Base-by-base conservation (phyloP, 2,113 vertebrate species). In the Eulemur rufifrons region DNA sequence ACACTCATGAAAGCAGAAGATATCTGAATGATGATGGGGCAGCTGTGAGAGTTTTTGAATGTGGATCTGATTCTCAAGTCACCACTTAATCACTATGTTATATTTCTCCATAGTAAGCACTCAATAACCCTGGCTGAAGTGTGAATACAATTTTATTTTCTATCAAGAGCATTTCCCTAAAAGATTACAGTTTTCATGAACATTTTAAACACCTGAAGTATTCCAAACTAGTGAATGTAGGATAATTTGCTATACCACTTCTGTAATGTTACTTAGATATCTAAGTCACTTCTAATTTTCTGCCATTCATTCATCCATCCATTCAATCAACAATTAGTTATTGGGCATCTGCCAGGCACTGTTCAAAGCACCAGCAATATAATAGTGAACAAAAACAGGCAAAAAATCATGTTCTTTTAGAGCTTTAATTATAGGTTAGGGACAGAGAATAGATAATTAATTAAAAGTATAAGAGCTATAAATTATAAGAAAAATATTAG, bases 231-330 rank as follows among this genome's bases (percentile, higher is more conserved):
- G 32, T 45, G 39, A 92, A 76, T 59, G 34, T 23, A 78, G 52
- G 27, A 91, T 21, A 61, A 82, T 50, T 50, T 84, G 83, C 47
- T 68, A 37, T 66, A 66, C 4, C 18, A 45, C 64, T 73, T 81
- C 29, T 91, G 4, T 47, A 87, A 64, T 92, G 66, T 64, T 81
- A 91, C 37, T 81, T 81, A 91, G 64, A 42, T 87, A 42, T 42
- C n/a, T 91, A 80, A 86, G 63, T 95, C 42, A 86, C 73, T 95
- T 87, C 8, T 18, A 95, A 34, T 74, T 59, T 86, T 92, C 56
- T 87, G 59, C 52, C 66, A 56, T 42, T 87, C 42, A 52, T 66
- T 21, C 27, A 50, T 13, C 17, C 29, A 27, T 74, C 23, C 29
- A 27, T 74, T 12, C 27, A 85, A 5, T 20, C 52, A 86, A n/a